Base-by-base conservation (phyloP, 2,797 vertebrate species). In the Cuniculus paca region DNA sequence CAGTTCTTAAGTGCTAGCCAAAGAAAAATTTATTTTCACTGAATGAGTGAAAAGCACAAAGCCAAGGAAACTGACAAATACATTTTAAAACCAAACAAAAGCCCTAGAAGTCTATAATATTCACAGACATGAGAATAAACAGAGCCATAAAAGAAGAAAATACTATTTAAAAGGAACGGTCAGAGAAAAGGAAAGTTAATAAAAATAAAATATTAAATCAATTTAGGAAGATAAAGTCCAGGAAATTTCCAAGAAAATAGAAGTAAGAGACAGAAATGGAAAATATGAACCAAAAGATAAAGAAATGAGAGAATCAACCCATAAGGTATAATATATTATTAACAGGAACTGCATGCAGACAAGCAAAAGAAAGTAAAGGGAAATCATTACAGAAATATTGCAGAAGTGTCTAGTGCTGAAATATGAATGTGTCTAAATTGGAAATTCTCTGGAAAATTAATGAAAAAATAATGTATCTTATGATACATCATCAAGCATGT, bases 171-270 rank as follows among this genome's bases (percentile, higher is more conserved):
- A 90, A 81, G 50, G 28, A 87, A 81, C 31, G 56, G 16, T 48
- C 28, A 74, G 50, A 39, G 12, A 36, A 39, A 81, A 74, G 8
- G 39, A 31, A 85, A 77, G 16, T 92, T 56, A 16, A 31, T 36
- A 39, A 60, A 77, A 60, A 61, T 83, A 63, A 63, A 52, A 45
- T 70, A 42, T 28, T 80, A 84, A 56, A n/a, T 45, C n/a, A 65
- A 8, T 61, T 89, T 91, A 81, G 65, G 65, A 72, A 88, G 52
- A 72, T 58, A 50, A 77, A 77, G 45, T 79, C 58, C 58, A 95
- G 36, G 31, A 56, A 54, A 83, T 39, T 63, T 78, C 13, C 16
- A 28, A 61, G 60, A 39, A 58, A 42, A 9, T 13, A 52, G 54
- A 72, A 54, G 10, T 88, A 72, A 88, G 94, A 89, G 34, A 34